Evolutionary conservation across 1,140 invertebrate genomes (phyloP), one percentile per base, ranked within the genome.

Genomic region (Pogonognathellus flavescens): DNA sequence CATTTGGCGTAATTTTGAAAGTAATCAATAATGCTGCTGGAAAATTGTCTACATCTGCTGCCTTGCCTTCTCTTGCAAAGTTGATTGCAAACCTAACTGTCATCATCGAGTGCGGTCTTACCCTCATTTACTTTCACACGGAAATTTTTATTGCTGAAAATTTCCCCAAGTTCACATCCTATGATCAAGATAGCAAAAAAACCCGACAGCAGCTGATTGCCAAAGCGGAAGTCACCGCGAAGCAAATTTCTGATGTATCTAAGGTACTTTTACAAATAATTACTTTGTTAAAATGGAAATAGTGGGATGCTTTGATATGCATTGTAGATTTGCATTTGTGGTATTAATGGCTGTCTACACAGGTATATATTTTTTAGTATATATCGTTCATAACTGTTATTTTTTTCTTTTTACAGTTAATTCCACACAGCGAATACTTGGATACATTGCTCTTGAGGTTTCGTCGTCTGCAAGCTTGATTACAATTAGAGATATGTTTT

Each of bases 101-200:
- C 13, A 87, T 88, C 9, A 18, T 86, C 7, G 86, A 88, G 22
- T 57, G 85, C 25, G 88, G 88, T 7, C 88, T 88, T 13, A 85
- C 81, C 1, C 18, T 88, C 1, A 52, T 76, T 25, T 88, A 59
- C 57, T 84, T 41, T 18, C 88, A 88, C 20, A 20, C 59, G 20
- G 84, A 87, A 18, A 76, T 81, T 9, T 86, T 83, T 53, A 20
- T 87, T n/a, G 41, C 83, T 49, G 82, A 84, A n/a, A 72, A 16
- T 49, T 16, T 72, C 41, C n/a, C 41, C 0, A 16, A 49, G 4
- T 72, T 70, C 10, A 20, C n/a, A n/a, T 14, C 66, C 8, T 72
- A n/a, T 14, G 66, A 72, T 49, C 66, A 49, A 8, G 66, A 49
- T 7, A 72, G 2, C 9, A 72, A 72, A 13, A 72, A 49, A 49